Base-by-base conservation (phyloP, 2,888 invertebrate species). In the Megaustenia siamemsis region DNA sequence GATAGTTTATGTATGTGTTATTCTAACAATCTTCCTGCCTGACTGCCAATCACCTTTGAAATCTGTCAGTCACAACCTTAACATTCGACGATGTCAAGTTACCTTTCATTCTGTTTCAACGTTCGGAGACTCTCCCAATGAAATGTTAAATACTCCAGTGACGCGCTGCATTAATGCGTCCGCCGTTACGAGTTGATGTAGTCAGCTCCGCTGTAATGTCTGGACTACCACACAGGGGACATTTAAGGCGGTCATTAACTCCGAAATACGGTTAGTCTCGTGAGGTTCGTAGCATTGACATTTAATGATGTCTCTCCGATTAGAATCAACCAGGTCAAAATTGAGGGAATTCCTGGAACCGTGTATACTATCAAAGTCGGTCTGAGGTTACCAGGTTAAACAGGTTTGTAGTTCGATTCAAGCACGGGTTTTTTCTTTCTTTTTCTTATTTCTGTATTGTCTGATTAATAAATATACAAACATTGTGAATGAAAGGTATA, bases 201-300 rank as follows among this genome's bases (percentile, higher is more conserved):
- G 73, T 32, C 28, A 45, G 49, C 49, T 73, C 73, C 32, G 18
- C 28, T 32, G 32, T 3, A 28, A 49, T 49, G 10, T 73, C 49
- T 73, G 32, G 32, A 28, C 73, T 73, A 15, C 6, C 49, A 18
- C 49, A 32, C 49, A n/a, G 28, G 73, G 18, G 49, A 73, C 49
- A 73, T 49, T 73, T 73, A 15, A 73, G 49, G 49, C 18, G 15
- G 45, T 73, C 49, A 73, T 73, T 73, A 73, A 28, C 49, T 4
- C 38, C 4, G 24, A 35, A 49, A 73, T 8, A 21, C 12, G 32
- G 15, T 49, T 0, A 49, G n/a, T 49, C 45, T 73, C 49, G n/a
- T 6, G 73, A 4, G 73, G 32, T 28, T 73, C 32, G 49, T 73
- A 49, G 32, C 32, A 73, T 49, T 73, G 73, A 49, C 73, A 73